phyloP scores from a whole-genome alignment of 2,113 vertebrate species.

The Vidua macroura region DNA sequence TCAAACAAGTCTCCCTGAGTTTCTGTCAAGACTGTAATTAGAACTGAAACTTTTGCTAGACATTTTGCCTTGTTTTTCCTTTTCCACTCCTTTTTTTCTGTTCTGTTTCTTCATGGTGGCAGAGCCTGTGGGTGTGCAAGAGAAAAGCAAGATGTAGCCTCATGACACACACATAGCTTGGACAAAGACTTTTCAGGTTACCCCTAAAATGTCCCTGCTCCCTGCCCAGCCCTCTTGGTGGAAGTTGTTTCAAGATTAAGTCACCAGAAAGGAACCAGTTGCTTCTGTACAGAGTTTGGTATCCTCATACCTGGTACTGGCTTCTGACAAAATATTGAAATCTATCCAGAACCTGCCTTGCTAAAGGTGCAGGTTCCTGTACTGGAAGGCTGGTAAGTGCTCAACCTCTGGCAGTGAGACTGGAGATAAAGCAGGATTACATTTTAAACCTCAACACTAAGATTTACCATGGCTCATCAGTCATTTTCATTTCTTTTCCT shows the following conservation, averaged over 20 bases:
- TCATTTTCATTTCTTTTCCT: not conserved
- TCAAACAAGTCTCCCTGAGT: not conserved
- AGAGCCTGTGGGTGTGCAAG: not conserved
- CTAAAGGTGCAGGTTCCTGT: not conserved
- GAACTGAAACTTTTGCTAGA: not conserved
- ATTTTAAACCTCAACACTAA: not conserved
- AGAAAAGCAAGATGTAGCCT: not conserved
- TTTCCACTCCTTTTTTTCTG: not conserved
- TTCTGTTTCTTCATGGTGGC: not conserved
- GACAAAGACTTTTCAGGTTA: not conserved
- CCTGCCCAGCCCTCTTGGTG: not conserved
- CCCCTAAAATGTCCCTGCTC: not conserved
- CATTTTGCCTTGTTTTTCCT: not conserved
- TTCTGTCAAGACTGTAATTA: not conserved
- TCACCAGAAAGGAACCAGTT: not conserved
- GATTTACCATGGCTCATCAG: not conserved
- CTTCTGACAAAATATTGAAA: not conserved
- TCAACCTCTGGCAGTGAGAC: not conserved
- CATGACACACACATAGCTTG: not conserved
- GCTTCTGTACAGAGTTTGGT: not conserved
- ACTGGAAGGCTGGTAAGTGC: not conserved
- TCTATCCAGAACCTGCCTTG: not conserved
- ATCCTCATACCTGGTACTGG: not conserved
- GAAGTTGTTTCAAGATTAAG: not conserved
- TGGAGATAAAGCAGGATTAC: not conserved